phyloP scores from a whole-genome alignment of 2,113 vertebrate species.

The Leptocoma aspasia region DNA sequence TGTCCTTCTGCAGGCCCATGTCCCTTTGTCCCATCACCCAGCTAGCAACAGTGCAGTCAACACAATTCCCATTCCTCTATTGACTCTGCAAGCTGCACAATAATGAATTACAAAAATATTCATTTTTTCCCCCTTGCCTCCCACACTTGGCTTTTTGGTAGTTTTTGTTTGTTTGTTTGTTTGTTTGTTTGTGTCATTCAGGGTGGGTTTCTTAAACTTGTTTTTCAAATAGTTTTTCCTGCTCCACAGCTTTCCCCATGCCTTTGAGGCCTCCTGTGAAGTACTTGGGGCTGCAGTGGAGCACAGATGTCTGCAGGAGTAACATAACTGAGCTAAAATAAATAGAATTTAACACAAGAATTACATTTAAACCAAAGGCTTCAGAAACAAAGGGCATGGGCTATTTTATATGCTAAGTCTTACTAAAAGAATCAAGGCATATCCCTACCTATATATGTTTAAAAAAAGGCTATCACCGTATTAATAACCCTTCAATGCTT shows the following conservation, averaged over 20 bases:
- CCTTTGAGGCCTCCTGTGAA: background rate
- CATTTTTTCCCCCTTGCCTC: background rate
- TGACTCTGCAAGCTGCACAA: background rate
- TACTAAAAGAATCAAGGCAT: background rate
- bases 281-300: rapidly evolving
- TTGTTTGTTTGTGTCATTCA: background rate
- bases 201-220: background rate
- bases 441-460: background rate
- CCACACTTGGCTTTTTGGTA: background rate
- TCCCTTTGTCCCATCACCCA: background rate
- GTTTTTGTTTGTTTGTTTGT: background rate
- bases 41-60: background rate
- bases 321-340: background rate
- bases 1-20: background rate
- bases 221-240: background rate
- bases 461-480: background rate
- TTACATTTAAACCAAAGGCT: background rate
- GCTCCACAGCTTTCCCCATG: background rate
- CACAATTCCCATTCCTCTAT: background rate
- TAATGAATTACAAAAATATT: background rate
- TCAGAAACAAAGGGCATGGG: background rate
- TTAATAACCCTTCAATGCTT: background rate
- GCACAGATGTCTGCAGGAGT: background rate
- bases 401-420: background rate
- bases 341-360: background rate